Base-by-base conservation (phyloP, 2,888 invertebrate genomes). In the Crocallis elinguaria region DNA sequence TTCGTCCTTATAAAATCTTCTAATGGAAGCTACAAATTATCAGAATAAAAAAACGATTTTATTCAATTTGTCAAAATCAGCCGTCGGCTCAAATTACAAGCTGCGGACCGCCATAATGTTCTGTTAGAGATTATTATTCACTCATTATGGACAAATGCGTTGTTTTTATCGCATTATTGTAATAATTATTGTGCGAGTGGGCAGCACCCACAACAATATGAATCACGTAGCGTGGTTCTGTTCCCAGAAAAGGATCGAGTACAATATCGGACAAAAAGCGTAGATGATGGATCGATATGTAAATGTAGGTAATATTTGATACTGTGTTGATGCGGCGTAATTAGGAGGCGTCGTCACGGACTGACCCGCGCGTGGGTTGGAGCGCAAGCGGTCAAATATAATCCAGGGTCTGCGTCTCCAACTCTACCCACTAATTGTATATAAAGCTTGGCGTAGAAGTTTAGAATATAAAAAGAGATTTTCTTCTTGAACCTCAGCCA, bases 131-230 rank as follows among this genome's bases (percentile, higher is more conserved):
- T 59, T 60, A 60, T 56, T 56, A 60, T 54, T 56, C 45, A 56
- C 51, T 49, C 32, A 50, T 60, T 62, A 62, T 60, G 60, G 59
- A 64, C 66, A 56, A 60, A 69, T 69, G 64, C 62, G 67, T 45
- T 64, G 70, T 65, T 72, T 70, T 66, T 71, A 72, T 69, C 63
- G 61, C 60, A 50, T 63, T 73, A 71, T 70, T 67, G 64, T 73
- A 62, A 74, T 74, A 73, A 75, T 70, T 63, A 67, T 64, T 52
- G 52, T 33, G 1, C 5, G 49, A 45, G 77, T 77, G 71, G 77
- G 78, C 61, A 64, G 69, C 73, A 69, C 77, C 78, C 77, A 77
- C 77, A 57, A 53, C 59, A 55, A 27, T 45, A 51, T 75, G 75
- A 75, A 60, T 75, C 75, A 75, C 37, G 14, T 23, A 11, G 42